phyloP scores from a whole-genome alignment of 2,113 vertebrate species.

The Pitta sordida region DNA sequence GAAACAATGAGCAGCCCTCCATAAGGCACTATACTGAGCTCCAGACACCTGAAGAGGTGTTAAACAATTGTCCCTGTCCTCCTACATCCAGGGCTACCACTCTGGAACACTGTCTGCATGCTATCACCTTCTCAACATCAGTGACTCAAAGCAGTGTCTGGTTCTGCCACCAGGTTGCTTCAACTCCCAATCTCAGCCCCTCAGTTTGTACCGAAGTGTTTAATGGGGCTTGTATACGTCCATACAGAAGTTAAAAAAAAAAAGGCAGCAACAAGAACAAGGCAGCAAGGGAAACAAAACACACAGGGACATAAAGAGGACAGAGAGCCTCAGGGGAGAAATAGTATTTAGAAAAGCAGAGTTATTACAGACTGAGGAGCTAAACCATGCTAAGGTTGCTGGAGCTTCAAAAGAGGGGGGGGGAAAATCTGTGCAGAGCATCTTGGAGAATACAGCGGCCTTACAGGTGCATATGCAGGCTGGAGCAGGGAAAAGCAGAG shows the following conservation, averaged over 20 bases:
- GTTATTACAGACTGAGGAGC: background rate
- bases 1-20: background rate
- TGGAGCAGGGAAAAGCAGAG: background rate
- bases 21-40: background rate
- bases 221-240: background rate
- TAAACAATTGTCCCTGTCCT: background rate
- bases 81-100: background rate
- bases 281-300: conserved; percentile 27
- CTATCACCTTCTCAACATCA: background rate
- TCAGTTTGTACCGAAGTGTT: background rate
- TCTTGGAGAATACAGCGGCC: background rate
- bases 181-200: background rate
- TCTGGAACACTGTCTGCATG: background rate
- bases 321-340: background rate
- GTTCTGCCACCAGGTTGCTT: background rate
- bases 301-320: conserved; percentile 40
- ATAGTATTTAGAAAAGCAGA: background rate
- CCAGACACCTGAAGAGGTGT: background rate
- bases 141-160: background rate
- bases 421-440: background rate
- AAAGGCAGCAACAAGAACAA: background rate
- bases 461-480: background rate
- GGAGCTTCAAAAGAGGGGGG: background rate
- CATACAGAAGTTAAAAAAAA: background rate
- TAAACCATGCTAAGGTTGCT: background rate